Conservation (phyloP, 2,797 vertebrate species). For the Crocodylus rhombifer region DNA sequence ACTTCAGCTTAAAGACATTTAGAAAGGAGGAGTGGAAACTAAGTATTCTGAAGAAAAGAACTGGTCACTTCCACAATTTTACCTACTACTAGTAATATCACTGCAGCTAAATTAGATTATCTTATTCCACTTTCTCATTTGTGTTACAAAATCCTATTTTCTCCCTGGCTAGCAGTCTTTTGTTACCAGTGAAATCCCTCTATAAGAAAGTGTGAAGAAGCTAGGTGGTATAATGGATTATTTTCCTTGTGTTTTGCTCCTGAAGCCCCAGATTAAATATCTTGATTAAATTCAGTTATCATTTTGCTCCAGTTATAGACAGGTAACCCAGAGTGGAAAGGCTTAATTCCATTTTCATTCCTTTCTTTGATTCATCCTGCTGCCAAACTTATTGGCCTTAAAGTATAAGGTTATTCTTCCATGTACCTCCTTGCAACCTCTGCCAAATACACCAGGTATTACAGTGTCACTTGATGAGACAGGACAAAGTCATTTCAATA, state of each 20-base stretch:
- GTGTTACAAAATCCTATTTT: neutral
- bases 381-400: neutral
- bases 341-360: neutral
- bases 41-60: neutral
- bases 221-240: neutral
- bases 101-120: neutral
- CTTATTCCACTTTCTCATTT: slow-evolving; percentile 10
- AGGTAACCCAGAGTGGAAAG: neutral
- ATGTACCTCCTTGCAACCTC: too few relatives aligned
- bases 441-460: too few relatives aligned
- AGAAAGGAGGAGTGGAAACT: neutral
- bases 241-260: neutral
- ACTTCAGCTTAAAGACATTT: neutral
- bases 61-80: neutral
- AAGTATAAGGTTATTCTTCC: neutral
- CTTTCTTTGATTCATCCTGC: neutral
- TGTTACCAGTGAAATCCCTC: neutral
- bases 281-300: neutral
- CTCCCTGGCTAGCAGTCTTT: neutral
- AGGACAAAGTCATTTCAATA: neutral
- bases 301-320: neutral
- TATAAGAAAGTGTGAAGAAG: neutral
- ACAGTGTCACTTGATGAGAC: neutral
- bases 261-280: neutral
- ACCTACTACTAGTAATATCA: neutral